Conservation (phyloP, 2,888 invertebrate genomes). For the Mythimna vitellina region DNA sequence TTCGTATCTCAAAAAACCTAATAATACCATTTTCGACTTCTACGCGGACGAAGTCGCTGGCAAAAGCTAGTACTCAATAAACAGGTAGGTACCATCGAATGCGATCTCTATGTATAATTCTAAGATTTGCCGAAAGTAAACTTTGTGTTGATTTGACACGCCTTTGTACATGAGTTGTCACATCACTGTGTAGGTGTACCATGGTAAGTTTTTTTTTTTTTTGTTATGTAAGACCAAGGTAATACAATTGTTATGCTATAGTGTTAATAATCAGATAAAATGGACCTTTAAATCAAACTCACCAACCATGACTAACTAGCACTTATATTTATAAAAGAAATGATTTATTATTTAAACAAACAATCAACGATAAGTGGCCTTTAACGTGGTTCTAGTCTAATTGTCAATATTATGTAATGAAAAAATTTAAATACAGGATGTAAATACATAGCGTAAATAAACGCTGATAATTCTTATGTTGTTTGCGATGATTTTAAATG, state of each 20-base stretch:
- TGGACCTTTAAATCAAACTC: not conserved
- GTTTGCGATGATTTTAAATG: not conserved
- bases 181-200: too few relatives aligned
- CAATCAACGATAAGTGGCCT: slow-evolving; percentile 37
- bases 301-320: slow-evolving; percentile 16
- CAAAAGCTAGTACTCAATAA: too few relatives aligned
- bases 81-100: not conserved
- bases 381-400: slow-evolving; percentile 51
- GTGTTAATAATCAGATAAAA: not conserved
- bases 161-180: too few relatives aligned
- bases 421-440: slow-evolving; percentile 26
- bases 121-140: too few relatives aligned
- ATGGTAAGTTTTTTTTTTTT: too few relatives aligned
- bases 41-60: too few relatives aligned
- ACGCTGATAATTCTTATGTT: not conserved
- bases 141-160: too few relatives aligned
- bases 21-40: too few relatives aligned
- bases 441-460: slow-evolving; percentile 20
- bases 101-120: too few relatives aligned
- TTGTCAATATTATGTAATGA: slow-evolving; percentile 42
- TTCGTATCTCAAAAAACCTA: too few relatives aligned
- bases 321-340: slow-evolving; percentile 23
- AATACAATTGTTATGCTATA: too few relatives aligned
- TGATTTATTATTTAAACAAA: slow-evolving; percentile 31
- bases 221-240: too few relatives aligned